Base-by-base conservation (phyloP, 1,140 invertebrate genomes). In the Popillia japonica region DNA sequence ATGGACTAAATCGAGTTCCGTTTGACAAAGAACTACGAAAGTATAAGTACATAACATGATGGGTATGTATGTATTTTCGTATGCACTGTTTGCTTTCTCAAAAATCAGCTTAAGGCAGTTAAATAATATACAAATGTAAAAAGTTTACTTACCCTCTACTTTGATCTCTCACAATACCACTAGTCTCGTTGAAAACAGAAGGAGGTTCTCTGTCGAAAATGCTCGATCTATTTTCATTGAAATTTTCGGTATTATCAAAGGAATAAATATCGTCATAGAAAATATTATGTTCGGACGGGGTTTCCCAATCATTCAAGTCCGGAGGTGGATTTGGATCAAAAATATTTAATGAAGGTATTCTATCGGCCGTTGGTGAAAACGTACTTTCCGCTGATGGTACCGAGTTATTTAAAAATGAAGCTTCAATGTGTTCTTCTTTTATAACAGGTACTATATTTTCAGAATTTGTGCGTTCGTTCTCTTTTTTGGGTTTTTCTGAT, bases 121-220 rank as follows among this genome's bases (percentile, higher is more conserved):
- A n/a, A n/a, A n/a, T n/a, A n/a, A n/a, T n/a, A n/a, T n/a, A n/a
- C n/a, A n/a, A n/a, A n/a, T n/a, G n/a, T n/a, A n/a, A n/a, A n/a
- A n/a, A n/a, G n/a, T n/a, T n/a, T 59, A 76, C 44, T 48, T 78
- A 82, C 80, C 81, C 78, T 10, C 72, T 22, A 20, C 61, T 75
- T 41, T 73, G 41, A 77, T 83, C 80, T 68, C 72, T 44, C 0
- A 79, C 75, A 17, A 81, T 80, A 7, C 74, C 80, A 77, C 79
- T 80, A 8, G 78, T 79, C 27, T 82, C 79, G n/a, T 82, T 79
- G 14, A 40, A 75, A 34, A 77, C 76, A 27, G 81, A 80, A 73
- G 72, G 72, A 7, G 72, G 72, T 17, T 73, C 72, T 7, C 40
- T 73, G 40, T 73, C 72, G 20, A 73, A 73, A 41, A 73, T 73